Evolutionary conservation across 2,113 vertebrate genomes (phyloP).

Genomic region (Octodon degus): DNA sequence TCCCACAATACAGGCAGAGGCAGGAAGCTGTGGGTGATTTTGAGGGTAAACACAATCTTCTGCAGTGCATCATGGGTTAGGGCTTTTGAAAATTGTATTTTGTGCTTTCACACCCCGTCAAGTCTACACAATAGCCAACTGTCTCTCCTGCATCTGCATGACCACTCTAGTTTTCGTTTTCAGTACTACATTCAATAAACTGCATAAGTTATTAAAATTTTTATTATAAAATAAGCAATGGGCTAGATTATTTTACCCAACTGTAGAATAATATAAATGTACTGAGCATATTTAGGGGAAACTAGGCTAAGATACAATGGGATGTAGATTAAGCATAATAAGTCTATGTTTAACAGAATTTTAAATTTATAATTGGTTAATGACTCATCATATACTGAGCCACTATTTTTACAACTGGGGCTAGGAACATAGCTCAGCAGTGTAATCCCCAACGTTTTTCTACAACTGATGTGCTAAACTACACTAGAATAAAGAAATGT

Average conservation of each 20-base stretch:
- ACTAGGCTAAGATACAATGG: background rate
- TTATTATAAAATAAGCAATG: background rate
- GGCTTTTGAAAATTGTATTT: background rate
- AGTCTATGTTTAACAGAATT: background rate
- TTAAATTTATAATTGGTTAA: background rate
- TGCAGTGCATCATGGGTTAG: rapidly evolving
- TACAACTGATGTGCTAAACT: background rate
- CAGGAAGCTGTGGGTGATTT: background rate
- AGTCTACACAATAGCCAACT: background rate
- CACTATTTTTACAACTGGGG: background rate
- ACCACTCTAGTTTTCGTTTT: background rate
- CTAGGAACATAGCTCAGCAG: too few species aligned
- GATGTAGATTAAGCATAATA: too few species aligned
- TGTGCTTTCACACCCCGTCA: background rate
- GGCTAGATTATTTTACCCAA: background rate
- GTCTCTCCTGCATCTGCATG: too few species aligned
- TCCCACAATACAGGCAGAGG: too few species aligned
- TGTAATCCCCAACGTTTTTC: too few species aligned
- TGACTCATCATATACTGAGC: background rate
- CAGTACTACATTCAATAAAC: background rate
- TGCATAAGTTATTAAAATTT: background rate
- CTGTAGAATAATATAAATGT: background rate
- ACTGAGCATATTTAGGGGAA: background rate
- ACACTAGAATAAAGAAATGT: background rate
- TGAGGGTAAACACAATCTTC: background rate